Evolutionary conservation across 2,797 vertebrate genomes (phyloP), one percentile per base, ranked within the genome.

Genomic region (Halcyon leucocephala): DNA sequence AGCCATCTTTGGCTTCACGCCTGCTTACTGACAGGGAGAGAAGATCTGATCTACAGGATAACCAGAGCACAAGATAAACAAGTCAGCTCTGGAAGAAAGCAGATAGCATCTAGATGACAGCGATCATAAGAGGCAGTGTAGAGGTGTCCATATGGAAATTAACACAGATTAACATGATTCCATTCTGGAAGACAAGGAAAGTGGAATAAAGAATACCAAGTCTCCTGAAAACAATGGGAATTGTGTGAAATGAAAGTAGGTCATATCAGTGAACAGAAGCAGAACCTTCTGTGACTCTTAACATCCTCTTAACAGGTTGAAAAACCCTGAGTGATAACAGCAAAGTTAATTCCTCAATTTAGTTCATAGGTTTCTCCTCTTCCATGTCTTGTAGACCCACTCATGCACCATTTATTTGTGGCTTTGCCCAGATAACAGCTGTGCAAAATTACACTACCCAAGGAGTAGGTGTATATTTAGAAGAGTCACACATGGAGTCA

Each of bases 361-460:
- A 48, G 14, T 61, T 46, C 76, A 69, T 86, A 65, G 16, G 37
- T 91, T 96, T 79, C 51, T 58, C 22, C 15, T 78, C 51, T 62
- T 85, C 15, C 0, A 1, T 83, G 19, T 41, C 54, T 76, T 69
- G 8, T 6, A 81, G 54, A 55, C 15, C 44, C 78, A 15, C 14
- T 78, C 24, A 42, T 1, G 0, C 12, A 28, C 0, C 0, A 8
- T 46, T 83, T 62, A 8, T 12, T 17, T 84, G 71, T 49, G 39
- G 60, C 52, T 94, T 88, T 95, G 57, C 29, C 44, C 54, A 48
- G 49, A 29, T 21, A 74, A 85, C 2, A 28, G 6, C 46, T 76
- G 9, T 12, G 28, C 33, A 48, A 52, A 41, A 37, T 35, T 67
- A 51, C 11, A 5, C 17, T 37, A 42, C 33, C 35, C 10, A 33